phyloP scores from a whole-genome alignment of 2,888 invertebrate species.

The Lasioglossum marginatum region DNA sequence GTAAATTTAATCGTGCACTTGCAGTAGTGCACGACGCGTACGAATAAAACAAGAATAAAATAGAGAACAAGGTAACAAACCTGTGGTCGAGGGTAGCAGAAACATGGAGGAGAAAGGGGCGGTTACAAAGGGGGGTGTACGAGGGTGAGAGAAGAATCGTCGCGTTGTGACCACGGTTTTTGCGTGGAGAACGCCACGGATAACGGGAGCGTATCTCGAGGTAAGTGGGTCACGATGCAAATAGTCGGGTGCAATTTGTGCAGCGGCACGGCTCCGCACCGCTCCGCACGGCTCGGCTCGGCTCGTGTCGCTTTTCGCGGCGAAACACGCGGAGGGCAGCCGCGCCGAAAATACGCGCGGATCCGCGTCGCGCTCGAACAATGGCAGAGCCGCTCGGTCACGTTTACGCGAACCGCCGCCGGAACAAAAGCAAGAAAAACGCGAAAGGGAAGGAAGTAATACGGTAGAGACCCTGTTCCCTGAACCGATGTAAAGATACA shows the following conservation, averaged over 20 bases:
- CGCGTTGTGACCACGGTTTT: slow-evolving; percentile 32
- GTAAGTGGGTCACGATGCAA: slow-evolving; percentile 72
- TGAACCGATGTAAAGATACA: slow-evolving; percentile 15
- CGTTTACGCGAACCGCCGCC: slow-evolving; percentile 43
- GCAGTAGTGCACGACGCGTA: not conserved
- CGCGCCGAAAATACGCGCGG: slow-evolving; percentile 64
- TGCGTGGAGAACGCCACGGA: slow-evolving; percentile 48
- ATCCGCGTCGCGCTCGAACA: slow-evolving; percentile 61
- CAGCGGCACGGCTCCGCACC: slow-evolving; percentile 45
- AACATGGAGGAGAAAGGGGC: not conserved
- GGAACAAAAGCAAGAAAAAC: not conserved
- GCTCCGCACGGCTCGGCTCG: slow-evolving; percentile 10
- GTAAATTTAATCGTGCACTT: not conserved
- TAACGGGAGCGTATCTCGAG: slow-evolving; percentile 64
- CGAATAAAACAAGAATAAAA: not conserved
- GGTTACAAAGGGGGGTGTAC: not conserved
- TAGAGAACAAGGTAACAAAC: not conserved
- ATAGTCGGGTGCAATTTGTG: slow-evolving; percentile 67
- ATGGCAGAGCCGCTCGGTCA: slow-evolving; percentile 49
- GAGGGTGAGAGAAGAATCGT: not conserved
- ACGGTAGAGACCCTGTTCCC: slow-evolving; percentile 5
- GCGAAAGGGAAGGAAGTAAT: slow-evolving; percentile 32
- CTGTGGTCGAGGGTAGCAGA: not conserved
- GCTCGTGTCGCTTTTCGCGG: slow-evolving; percentile 49
- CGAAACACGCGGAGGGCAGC: slow-evolving; percentile 32